Evolutionary conservation across 2,113 vertebrate species (phyloP).

Genomic region (Daphoenositta chrysoptera): DNA sequence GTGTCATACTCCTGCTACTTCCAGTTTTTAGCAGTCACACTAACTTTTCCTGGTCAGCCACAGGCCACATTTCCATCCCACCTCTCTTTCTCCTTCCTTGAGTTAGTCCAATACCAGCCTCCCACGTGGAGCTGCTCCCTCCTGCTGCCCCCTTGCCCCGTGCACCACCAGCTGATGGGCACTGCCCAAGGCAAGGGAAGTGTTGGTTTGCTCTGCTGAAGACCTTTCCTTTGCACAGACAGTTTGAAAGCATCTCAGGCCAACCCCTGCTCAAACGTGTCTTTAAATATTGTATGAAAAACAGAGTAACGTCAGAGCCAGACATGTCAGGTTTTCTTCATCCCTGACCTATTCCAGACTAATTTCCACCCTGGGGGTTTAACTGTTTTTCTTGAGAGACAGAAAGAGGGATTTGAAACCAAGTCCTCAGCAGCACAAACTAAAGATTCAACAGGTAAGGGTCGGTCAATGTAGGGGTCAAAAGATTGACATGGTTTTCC

Average conservation of each 20-base stretch:
- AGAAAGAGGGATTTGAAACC: neutral
- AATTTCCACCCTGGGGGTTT: neutral
- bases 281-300: conserved; percentile 30
- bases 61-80: neutral
- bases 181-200: neutral
- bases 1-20: neutral
- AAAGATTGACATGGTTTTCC: neutral
- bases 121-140: neutral
- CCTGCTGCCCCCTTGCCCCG: rapidly evolving
- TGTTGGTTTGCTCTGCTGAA: neutral
- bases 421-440: neutral
- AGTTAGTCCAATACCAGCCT: neutral
- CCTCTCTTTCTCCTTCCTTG: neutral
- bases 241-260: neutral
- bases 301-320: neutral
- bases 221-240: neutral
- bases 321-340: neutral
- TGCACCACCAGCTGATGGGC: neutral
- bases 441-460: neutral
- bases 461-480: neutral
- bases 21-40: neutral
- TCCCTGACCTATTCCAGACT: neutral
- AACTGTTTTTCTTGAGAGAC: neutral
- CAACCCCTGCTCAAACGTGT: neutral
- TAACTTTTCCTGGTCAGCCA: neutral